Evolutionary conservation across 2,113 vertebrate species (phyloP).

Genomic region (Mesembrinibis cayennensis): DNA sequence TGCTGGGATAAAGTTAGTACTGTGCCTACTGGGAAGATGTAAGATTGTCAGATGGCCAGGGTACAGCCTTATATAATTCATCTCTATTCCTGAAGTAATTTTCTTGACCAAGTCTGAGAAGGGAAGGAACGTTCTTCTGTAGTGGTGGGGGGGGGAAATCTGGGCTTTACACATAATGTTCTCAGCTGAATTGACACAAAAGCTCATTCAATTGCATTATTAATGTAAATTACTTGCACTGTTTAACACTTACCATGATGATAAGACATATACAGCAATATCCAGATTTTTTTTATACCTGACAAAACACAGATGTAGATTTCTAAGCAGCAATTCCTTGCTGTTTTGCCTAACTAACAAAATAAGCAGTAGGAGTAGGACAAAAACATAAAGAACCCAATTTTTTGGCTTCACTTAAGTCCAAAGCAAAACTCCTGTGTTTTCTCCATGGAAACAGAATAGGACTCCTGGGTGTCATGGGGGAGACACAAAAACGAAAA

Average conservation of each 20-base stretch:
- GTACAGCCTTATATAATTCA: constrained; percentile 44
- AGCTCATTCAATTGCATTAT: neutral
- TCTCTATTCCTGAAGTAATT: constrained; percentile 50
- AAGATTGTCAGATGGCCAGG: constrained; percentile 37
- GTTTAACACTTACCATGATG: neutral
- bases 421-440: neutral
- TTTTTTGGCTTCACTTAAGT: neutral
- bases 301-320: neutral
- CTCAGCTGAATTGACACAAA: neutral
- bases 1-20: constrained; percentile 55
- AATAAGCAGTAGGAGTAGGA: neutral
- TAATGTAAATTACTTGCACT: neutral
- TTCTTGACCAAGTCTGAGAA: constrained; percentile 26
- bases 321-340: neutral
- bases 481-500: neutral
- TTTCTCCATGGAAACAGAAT: neutral
- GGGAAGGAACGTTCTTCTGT: neutral
- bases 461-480: neutral
- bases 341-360: neutral
- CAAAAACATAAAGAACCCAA: neutral
- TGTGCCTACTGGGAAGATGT: constrained; percentile 49
- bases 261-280: neutral
- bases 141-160: neutral
- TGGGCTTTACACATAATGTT: neutral
- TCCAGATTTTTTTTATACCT: neutral